Conservation (phyloP, 2,888 invertebrate species). For the Perizoma flavofasciatum region DNA sequence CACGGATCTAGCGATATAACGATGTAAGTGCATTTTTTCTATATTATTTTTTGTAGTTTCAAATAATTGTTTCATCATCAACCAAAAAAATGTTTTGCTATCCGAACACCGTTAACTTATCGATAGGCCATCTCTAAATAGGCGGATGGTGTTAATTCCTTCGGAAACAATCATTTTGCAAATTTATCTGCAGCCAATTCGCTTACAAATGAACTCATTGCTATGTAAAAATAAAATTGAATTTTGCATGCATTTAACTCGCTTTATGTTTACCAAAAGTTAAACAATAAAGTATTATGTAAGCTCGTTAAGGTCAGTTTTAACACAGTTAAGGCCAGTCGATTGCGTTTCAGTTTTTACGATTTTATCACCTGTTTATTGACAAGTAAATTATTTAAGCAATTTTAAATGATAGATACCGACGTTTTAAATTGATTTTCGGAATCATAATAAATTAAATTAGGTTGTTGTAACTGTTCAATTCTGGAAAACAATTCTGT, state of each 20-base stretch:
- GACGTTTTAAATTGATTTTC: neutral
- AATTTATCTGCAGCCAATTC: slow-evolving; percentile 22
- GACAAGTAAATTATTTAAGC: slow-evolving; percentile 12
- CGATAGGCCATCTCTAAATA: slow-evolving; percentile 62
- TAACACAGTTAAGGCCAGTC: slow-evolving; percentile 23
- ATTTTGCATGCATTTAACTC: slow-evolving; percentile 9
- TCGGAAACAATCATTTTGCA: slow-evolving; percentile 45
- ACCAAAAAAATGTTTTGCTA: slow-evolving; percentile 37
- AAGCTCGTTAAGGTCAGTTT: slow-evolving; percentile 36
- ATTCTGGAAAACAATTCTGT: too few relatives aligned
- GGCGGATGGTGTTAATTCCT: slow-evolving; percentile 49
- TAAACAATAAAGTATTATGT: slow-evolving; percentile 36
- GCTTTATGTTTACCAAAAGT: slow-evolving; percentile 14
- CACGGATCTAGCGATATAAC: slow-evolving; percentile 18
- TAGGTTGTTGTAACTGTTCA: neutral
- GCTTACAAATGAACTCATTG: slow-evolving; percentile 8
- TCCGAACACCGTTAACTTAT: slow-evolving; percentile 51
- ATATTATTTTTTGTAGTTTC: slow-evolving; percentile 3
- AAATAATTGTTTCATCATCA: slow-evolving; percentile 35
- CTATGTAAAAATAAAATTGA: slow-evolving; percentile 11
- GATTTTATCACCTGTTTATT: slow-evolving; percentile 21
- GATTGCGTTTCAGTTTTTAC: slow-evolving; percentile 12
- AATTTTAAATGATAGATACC: slow-evolving; percentile 12
- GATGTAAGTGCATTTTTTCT: slow-evolving; percentile 45
- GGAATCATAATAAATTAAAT: neutral